Percentiles rank a stretch among this genome's conserved stretches.
These are phyloP conservation scores for Cygnus olor DNA, from an alignment of 2,797 vertebrate genomes.

Conservation along the genomic window DNA sequence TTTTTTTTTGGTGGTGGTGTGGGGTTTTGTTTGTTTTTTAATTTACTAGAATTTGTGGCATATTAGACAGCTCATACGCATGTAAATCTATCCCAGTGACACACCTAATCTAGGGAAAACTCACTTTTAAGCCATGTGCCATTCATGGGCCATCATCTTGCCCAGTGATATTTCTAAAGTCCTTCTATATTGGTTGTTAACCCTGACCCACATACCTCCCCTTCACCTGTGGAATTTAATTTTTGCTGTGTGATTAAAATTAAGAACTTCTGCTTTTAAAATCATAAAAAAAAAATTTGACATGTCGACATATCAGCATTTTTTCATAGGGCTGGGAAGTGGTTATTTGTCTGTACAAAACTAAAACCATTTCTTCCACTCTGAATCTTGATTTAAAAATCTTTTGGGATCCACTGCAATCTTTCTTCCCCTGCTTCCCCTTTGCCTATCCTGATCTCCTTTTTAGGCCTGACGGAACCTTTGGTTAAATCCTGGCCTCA, in stretches of 20 bases:
- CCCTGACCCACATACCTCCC: rapidly evolving
- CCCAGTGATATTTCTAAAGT: not conserved
- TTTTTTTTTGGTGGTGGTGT: not conserved
- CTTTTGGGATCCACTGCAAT: not conserved
- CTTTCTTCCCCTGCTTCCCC: not conserved
- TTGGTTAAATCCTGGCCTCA: not conserved
- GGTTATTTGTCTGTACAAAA: not conserved
- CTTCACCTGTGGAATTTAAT: not conserved
- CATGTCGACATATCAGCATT: not conserved
- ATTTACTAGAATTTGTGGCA: not conserved
- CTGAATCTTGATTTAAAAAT: not conserved
- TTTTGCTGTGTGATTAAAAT: not conserved
- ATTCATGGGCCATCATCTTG: not conserved
- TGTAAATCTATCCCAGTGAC: not conserved
- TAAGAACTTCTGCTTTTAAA: not conserved
- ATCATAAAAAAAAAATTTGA: not conserved
- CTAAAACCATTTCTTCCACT: not conserved
- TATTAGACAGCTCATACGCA: not conserved
- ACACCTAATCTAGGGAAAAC: not conserved
- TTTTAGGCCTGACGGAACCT: not conserved
- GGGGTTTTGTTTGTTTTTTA: not conserved
- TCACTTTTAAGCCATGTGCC: not conserved
- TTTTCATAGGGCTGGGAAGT: not conserved
- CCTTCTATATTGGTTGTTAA: not conserved
- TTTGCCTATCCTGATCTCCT: not conserved